Evolutionary conservation across 2,113 vertebrate genomes (phyloP).

Genomic region (Neoarius graeffei): DNA sequence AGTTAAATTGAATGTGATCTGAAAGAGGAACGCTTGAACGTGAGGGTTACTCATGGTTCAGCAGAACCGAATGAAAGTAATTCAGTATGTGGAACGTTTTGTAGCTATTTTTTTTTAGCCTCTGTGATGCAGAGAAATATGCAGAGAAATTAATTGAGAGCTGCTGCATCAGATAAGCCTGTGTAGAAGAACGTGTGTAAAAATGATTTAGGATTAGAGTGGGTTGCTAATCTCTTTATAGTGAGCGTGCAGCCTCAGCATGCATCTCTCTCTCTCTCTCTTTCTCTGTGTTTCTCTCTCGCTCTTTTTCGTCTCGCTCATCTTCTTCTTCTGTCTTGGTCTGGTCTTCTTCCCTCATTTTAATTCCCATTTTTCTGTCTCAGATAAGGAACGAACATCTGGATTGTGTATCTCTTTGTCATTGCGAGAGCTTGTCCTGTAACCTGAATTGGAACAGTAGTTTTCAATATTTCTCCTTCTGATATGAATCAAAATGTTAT

Average conservation of each 20-base stretch:
- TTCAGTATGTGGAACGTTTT: neutral
- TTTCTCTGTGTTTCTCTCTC: constrained; percentile 36
- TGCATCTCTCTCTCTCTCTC: constrained; percentile 55
- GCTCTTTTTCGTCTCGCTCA: neutral
- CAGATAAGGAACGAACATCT: neutral
- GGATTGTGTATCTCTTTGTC: neutral
- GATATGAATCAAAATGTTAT: neutral
- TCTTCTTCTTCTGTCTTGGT: constrained; percentile 32
- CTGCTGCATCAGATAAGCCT: constrained; percentile 80
- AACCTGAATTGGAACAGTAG: neutral
- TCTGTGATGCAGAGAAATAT: constrained; percentile 36
- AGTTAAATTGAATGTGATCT: neutral
- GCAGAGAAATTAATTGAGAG: constrained; percentile 77
- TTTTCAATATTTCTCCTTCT: neutral
- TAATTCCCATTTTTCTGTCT: constrained; percentile 32
- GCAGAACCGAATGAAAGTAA: neutral
- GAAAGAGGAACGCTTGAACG: neutral
- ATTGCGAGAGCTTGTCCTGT: neutral
- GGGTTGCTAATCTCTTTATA: constrained; percentile 91
- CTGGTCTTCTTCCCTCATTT: neutral
- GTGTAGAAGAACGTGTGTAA: constrained; percentile 75
- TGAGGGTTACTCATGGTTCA: neutral
- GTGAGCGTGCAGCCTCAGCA: constrained; percentile 89
- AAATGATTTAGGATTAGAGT: constrained; percentile 92
- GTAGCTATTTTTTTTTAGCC: neutral